Evolutionary conservation across 2,113 vertebrate species (phyloP).

Genomic region (Tyrannus savana): DNA sequence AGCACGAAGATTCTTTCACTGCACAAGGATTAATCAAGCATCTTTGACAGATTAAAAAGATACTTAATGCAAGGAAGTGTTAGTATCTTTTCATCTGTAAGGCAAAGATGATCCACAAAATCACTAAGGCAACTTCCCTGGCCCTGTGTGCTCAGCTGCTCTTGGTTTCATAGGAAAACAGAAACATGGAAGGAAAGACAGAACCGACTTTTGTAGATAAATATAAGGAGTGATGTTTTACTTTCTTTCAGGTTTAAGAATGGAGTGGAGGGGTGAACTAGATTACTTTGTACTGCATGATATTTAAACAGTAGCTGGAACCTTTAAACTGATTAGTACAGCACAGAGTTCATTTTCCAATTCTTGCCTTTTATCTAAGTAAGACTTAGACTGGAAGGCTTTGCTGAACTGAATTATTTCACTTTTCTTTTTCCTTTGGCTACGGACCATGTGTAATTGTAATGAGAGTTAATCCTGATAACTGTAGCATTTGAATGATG

Average conservation of each 20-base stretch:
- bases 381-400: not conserved
- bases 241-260: not conserved
- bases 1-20: conserved; percentile 14
- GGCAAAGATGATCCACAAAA: conserved; percentile 48
- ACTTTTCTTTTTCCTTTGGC: not conserved
- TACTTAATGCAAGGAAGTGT: conserved; percentile 9
- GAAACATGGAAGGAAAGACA: not conserved
- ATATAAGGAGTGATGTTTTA: not conserved
- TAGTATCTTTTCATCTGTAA: conserved; percentile 62
- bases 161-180: not conserved
- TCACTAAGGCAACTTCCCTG: not conserved
- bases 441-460: not conserved
- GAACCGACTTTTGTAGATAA: not conserved
- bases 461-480: not conserved
- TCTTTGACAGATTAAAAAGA: conserved; percentile 67
- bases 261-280: not conserved
- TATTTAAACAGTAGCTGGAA: not conserved
- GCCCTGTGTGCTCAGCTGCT: not conserved
- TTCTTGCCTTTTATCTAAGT: not conserved
- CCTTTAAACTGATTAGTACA: not conserved
- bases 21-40: conserved; percentile 60
- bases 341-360: not conserved
- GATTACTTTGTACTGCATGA: not conserved
- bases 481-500: not conserved
- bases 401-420: not conserved